Percentiles rank a stretch among this genome's conserved stretches.
Evolutionary conservation across 2,888 invertebrate genomes (phyloP).

Genomic region (Ctenicera cuprea): DNA sequence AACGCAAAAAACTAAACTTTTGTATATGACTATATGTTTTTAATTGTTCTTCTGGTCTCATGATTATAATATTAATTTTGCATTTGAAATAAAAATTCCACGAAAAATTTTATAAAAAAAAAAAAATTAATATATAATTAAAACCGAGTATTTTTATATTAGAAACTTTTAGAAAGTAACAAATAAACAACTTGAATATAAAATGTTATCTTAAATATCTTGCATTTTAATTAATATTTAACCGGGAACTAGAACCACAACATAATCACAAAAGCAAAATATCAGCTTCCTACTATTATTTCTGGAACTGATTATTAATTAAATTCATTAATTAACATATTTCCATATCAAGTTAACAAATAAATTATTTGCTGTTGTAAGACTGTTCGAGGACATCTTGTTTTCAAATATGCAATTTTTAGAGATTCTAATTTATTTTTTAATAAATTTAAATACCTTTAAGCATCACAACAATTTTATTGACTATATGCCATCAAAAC

Average conservation of each 20-base stretch:
- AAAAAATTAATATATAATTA: no score
- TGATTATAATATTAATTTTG: no score
- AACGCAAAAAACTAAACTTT: no score
- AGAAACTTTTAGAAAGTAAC: not conserved
- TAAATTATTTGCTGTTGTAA: not conserved
- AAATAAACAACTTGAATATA: not conserved
- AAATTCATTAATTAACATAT: not conserved
- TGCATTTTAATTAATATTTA: not conserved
- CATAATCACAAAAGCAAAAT: not conserved
- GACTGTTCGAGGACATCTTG: constrained; percentile 5
- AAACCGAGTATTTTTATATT: no score
- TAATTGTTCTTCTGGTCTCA: no score
- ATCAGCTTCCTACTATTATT: not conserved
- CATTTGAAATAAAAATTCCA: no score
- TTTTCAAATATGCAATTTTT: not conserved
- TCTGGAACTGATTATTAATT: not conserved
- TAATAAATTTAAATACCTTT: no score
- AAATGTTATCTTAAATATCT: not conserved
- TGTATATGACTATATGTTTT: no score
- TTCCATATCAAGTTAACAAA: not conserved
- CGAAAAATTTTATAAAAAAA: no score
- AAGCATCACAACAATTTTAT: not conserved
- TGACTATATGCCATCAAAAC: no score
- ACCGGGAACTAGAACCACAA: not conserved
- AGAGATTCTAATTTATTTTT: not conserved